These are phyloP conservation scores for Xestia rhomboidea DNA, from an alignment of 2,888 invertebrate species.

Conservation along the genomic window DNA sequence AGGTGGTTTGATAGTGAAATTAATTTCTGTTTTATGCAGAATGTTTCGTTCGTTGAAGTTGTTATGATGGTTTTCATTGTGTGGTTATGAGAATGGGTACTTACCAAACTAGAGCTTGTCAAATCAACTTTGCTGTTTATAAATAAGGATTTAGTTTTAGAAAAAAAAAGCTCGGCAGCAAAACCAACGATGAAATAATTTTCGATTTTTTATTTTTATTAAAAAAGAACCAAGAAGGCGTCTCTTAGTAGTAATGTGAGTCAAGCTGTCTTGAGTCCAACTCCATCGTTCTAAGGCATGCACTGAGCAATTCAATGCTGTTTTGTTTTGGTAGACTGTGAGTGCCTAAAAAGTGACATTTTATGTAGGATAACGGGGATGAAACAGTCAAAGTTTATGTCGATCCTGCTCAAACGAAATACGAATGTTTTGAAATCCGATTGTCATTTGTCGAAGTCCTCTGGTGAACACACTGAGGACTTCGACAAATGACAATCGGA, in stretches of 20 bases:
- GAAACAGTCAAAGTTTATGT: not conserved
- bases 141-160: not conserved
- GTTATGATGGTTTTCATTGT: not conserved
- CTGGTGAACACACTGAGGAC: not conserved
- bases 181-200: not conserved
- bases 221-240: not conserved
- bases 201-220: not conserved
- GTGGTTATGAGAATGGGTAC: not conserved
- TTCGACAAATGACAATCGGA: no score
- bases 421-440: not conserved
- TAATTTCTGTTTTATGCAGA: conserved; percentile 46
- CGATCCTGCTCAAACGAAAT: not conserved
- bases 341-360: not conserved
- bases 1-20: conserved; percentile 46
- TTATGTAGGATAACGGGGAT: rapidly evolving
- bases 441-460: not conserved
- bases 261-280: not conserved
- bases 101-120: not conserved
- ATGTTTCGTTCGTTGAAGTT: conserved; percentile 14
- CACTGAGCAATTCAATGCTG: no score
- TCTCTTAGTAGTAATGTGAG: not conserved
- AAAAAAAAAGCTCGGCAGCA: not conserved
- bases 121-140: not conserved
- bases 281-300: no score
- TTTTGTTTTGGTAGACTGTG: not conserved